Percentiles rank a stretch among this genome's conserved stretches.
phyloP scores from a whole-genome alignment of 2,113 vertebrate species.

The Cranoglanis bouderius region DNA sequence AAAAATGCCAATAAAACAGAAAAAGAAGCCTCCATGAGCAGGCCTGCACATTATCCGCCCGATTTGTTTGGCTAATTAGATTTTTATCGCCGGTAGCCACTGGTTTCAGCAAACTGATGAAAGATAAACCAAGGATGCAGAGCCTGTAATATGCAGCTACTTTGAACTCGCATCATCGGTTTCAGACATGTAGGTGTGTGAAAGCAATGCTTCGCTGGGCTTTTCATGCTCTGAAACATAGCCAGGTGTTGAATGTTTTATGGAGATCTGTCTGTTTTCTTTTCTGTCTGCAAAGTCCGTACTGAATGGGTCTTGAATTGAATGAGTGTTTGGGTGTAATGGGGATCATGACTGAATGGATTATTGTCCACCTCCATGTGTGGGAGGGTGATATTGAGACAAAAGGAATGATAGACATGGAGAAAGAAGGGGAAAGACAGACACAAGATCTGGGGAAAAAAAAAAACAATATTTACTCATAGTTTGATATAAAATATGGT shows the following conservation, averaged over 20 bases:
- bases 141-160: conserved; percentile 27
- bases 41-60: conserved; percentile 73
- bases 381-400: conserved; percentile 6
- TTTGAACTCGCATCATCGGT: conserved; percentile 24
- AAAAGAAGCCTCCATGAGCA: conserved; percentile 63
- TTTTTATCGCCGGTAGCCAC: conserved; percentile 72
- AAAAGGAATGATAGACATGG: not conserved
- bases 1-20: conserved; percentile 69
- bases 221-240: not conserved
- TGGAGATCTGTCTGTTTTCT: conserved; percentile 40
- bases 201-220: not conserved
- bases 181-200: conserved; percentile 20
- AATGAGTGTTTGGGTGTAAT: conserved; percentile 39
- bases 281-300: conserved; percentile 33
- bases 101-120: conserved; percentile 57
- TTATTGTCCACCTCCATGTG: conserved; percentile 39
- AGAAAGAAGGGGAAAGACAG: conserved; percentile 7
- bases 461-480: not conserved
- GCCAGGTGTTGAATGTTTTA: conserved; percentile 44
- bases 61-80: conserved; percentile 81
- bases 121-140: conserved; percentile 42
- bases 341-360: conserved; percentile 13
- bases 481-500: not conserved
- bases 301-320: conserved; percentile 47
- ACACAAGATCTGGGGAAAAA: not conserved